phyloP scores from a whole-genome alignment of 2,888 invertebrate genomes.

The Azorinus chamasolen region DNA sequence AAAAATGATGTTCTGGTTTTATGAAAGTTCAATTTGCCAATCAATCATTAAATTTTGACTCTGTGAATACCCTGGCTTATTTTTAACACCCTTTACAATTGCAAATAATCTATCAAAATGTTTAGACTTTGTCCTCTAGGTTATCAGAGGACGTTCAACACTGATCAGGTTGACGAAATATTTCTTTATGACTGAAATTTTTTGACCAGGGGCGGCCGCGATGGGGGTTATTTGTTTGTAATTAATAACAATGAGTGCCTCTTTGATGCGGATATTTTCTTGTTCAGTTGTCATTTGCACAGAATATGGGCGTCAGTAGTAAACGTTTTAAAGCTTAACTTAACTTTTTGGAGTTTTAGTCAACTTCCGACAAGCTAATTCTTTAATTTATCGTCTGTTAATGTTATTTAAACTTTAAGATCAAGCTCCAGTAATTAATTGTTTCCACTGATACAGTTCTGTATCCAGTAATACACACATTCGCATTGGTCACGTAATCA shows the following conservation, averaged over 20 bases:
- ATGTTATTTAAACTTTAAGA: too few relatives aligned
- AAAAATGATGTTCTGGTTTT: constrained; percentile 49
- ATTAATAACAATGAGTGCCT: constrained; percentile 28
- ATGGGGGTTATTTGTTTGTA: constrained; percentile 27
- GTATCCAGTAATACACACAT: too few relatives aligned
- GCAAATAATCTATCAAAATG: constrained; percentile 55
- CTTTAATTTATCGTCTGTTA: too few relatives aligned
- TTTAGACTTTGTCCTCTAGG: not conserved
- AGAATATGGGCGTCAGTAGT: not conserved
- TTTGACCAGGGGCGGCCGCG: constrained; percentile 7
- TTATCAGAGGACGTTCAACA: not conserved
- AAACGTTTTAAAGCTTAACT: too few relatives aligned
- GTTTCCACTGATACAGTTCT: too few relatives aligned
- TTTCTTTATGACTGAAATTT: too few relatives aligned
- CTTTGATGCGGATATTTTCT: constrained; percentile 38
- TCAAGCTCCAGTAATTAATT: too few relatives aligned
- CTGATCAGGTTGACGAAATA: not conserved
- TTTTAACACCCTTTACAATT: constrained; percentile 52
- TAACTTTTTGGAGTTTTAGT: too few relatives aligned
- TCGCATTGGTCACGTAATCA: too few relatives aligned
- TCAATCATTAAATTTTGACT: constrained; percentile 59
- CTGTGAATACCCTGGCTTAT: constrained; percentile 46
- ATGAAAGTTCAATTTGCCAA: constrained; percentile 64
- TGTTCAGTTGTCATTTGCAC: constrained; percentile 20
- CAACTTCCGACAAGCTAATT: too few relatives aligned